phyloP scores from a whole-genome alignment of 2,797 vertebrate genomes.

The Danio tinwini region DNA sequence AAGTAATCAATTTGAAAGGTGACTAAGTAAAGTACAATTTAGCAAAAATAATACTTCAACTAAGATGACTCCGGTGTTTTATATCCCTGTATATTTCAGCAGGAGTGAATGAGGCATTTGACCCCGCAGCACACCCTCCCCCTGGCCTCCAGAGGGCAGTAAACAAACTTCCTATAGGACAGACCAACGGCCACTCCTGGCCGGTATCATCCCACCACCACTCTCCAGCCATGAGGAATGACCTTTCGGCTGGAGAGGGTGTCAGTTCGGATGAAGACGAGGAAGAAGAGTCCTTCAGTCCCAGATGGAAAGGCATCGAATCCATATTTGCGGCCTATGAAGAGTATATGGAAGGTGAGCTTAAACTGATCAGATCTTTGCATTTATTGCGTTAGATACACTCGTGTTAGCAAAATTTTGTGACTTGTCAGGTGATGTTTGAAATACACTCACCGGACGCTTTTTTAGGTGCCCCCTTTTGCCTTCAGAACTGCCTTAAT shows the following conservation, averaged over 20 bases:
- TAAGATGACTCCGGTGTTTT: background rate
- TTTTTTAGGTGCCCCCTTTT: too few relatives aligned
- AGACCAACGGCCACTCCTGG: conserved; percentile 78
- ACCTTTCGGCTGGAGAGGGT: conserved; percentile 81
- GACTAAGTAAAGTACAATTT: too few relatives aligned
- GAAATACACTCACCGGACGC: too few relatives aligned
- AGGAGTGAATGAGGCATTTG: conserved; percentile 19
- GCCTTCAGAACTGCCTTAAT: too few relatives aligned
- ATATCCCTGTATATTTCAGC: background rate
- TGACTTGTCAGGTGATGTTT: too few relatives aligned
- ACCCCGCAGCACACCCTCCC: conserved; percentile 88
- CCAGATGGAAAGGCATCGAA: conserved; percentile 96
- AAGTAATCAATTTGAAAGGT: too few relatives aligned
- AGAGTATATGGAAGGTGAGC: conserved; percentile 92
- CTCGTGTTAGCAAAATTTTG: too few relatives aligned
- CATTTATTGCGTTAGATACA: too few relatives aligned
- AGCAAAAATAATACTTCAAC: too few relatives aligned
- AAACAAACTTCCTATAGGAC: conserved; percentile 71
- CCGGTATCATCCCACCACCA: conserved; percentile 56
- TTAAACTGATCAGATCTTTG: too few relatives aligned
- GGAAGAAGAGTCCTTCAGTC: conserved; percentile 69
- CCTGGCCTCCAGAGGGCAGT: conserved; percentile 87
- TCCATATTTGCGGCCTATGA: conserved; percentile 96
- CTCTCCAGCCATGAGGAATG: conserved; percentile 66
- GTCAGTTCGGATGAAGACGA: conserved; percentile 72